Percentiles rank a stretch among this genome's conserved stretches.
These are phyloP conservation scores for Scophthalmus maximus DNA, from an alignment of 2,113 vertebrate species.

Conservation along the genomic window DNA sequence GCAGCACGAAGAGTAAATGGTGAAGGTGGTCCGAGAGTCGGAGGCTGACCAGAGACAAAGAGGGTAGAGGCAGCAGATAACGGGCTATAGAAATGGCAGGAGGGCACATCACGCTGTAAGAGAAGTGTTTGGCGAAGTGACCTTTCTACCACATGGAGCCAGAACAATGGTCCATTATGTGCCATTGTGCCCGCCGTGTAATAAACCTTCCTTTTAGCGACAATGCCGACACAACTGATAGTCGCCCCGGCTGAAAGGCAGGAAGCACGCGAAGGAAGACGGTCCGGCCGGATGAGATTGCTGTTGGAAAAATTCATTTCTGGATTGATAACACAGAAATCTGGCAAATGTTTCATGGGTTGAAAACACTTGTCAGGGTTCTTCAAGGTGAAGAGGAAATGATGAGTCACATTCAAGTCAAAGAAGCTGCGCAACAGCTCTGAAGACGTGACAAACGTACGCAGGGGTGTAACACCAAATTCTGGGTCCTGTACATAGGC, in stretches of 20 bases:
- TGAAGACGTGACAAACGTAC: too few species aligned
- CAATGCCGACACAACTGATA: constrained; percentile 56
- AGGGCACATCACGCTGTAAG: constrained; percentile 53
- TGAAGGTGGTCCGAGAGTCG: not conserved
- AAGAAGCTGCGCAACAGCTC: not conserved
- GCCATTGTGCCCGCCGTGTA: constrained; percentile 56
- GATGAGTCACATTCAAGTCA: not conserved
- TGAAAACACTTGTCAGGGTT: not conserved
- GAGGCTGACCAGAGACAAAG: constrained; percentile 5
- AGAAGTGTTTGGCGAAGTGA: constrained; percentile 67
- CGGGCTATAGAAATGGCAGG: constrained; percentile 45
- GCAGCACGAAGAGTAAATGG: not conserved
- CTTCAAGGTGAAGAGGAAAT: not conserved
- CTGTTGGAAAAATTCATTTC: constrained; percentile 13
- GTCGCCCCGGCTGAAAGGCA: constrained; percentile 58
- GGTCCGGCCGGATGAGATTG: constrained; percentile 52
- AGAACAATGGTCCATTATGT: constrained; percentile 77
- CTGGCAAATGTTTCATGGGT: not conserved
- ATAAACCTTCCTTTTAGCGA: constrained; percentile 50
- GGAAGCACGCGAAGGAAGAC: constrained; percentile 57
- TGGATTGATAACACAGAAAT: constrained; percentile 35
- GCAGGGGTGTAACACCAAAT: too few species aligned
- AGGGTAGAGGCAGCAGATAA: constrained; percentile 26
- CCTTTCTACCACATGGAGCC: constrained; percentile 69
- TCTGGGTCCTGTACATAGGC: too few species aligned